These are phyloP conservation scores for Suillia variegata DNA, from an alignment of 2,888 invertebrate species.

Conservation along the genomic window DNA sequence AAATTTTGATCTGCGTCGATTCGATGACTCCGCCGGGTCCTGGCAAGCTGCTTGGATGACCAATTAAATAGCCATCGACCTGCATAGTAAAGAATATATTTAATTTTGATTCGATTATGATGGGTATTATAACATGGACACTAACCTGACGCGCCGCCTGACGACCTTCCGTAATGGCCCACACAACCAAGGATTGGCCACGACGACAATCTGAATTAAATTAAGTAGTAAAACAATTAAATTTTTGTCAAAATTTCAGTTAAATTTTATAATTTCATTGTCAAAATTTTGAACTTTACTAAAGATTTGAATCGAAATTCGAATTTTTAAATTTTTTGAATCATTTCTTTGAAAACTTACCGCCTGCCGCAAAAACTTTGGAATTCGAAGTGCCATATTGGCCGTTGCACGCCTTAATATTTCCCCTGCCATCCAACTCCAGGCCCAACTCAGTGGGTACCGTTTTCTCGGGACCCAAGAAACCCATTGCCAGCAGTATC, in stretches of 20 bases:
- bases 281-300: neutral
- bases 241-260: neutral
- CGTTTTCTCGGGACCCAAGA: slow-evolving; percentile 92
- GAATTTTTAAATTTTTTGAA: neutral
- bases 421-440: slow-evolving; percentile 88
- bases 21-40: slow-evolving; percentile 88
- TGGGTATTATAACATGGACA: too few species aligned
- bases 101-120: too few species aligned
- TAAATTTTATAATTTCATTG: neutral
- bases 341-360: slow-evolving; percentile 62
- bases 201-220: slow-evolving; percentile 84
- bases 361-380: slow-evolving; percentile 94
- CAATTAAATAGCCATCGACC: slow-evolving; percentile 85
- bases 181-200: slow-evolving; percentile 98
- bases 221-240: slow-evolving; percentile 1
- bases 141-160: slow-evolving; percentile 88
- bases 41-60: slow-evolving; percentile 77
- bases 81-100: too few species aligned
- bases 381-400: slow-evolving; percentile 80
- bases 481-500: slow-evolving; percentile 97
- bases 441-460: slow-evolving; percentile 82
- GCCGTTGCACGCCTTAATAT: slow-evolving; percentile 80
- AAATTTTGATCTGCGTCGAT: slow-evolving; percentile 44
- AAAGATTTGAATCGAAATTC: too few species aligned
- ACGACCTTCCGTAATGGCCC: slow-evolving; percentile 98